Evolutionary conservation across 2,888 invertebrate genomes (phyloP), one percentile per base, ranked within the genome.

Genomic region (Gari tellinella): DNA sequence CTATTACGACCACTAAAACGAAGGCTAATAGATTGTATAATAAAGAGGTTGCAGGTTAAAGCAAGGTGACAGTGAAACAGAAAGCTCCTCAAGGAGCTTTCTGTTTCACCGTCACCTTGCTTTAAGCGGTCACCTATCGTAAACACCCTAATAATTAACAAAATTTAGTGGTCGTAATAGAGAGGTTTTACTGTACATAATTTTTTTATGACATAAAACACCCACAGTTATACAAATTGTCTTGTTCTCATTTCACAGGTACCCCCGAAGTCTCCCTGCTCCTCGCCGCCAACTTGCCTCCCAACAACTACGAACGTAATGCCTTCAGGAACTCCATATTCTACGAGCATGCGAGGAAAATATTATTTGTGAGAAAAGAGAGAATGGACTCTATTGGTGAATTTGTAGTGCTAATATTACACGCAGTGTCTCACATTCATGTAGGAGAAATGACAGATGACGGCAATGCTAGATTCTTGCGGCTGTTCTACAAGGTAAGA

Each of bases 341-440:
- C 72, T 91, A 88, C 69, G 86, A 90, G 76, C 85, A 90, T 66
- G 83, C 86, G 8, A 62, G 80, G 41, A 87, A 87, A 46, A 87
- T 90, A 37, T 74, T 91, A 68, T 91, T 90, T 75, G 82, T 91
- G 26, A 77, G 90, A 10, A 78, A 81, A 37, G 90, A 91, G 76
- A 76, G 91, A 58, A 81, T 91, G 75, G 89, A 90, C 49, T 89
- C 89, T 17, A 89, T 91, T 40, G 91, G 91, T 58, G 90, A 91
- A 78, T 91, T 91, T 81, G 85, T 89, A 12, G 83, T 91, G 49
- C 84, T 91, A 17, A 82, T 91, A n/a, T 69, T 91, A 14, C 90
- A 91, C 77, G 85, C 87, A n/a, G 74, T 91, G 74, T 88, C 90
- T 41, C 91, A 91, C 69, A 90, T 91, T 48, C 84, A 89, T 53